A percentile compares a stretch with the other conserved stretches of the same genome.
phyloP scores from a whole-genome alignment of 2,797 vertebrate species.

The Centroberyx gerrardi region DNA sequence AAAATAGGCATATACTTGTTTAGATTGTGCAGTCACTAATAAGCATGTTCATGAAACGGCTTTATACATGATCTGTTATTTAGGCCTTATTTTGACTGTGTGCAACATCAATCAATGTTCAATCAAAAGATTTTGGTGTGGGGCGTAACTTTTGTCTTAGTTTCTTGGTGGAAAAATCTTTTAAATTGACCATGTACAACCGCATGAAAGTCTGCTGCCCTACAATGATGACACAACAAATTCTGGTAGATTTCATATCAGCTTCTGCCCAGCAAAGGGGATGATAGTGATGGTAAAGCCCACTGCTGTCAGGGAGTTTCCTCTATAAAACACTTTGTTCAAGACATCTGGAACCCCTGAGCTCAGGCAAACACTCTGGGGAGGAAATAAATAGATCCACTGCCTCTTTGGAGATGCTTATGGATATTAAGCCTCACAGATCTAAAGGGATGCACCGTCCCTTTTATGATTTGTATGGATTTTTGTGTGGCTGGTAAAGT shows the following conservation, averaged over 20 bases:
- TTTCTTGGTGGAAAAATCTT: too few relatives aligned
- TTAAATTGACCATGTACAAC: too few relatives aligned
- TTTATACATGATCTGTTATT: too few relatives aligned
- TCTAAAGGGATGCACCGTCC: constrained; percentile 30
- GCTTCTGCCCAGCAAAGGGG: constrained; percentile 4
- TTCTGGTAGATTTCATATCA: constrained; percentile 25
- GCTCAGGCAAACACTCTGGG: constrained; percentile 12
- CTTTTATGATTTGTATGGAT: constrained; percentile 40
- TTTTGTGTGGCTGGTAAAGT: constrained; percentile 36
- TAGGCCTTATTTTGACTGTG: too few relatives aligned
- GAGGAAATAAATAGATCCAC: neutral
- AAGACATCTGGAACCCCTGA: constrained; percentile 16
- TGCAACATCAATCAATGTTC: too few relatives aligned
- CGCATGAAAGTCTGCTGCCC: too few relatives aligned
- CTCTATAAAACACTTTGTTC: constrained; percentile 28
- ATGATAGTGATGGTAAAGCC: constrained; percentile 21
- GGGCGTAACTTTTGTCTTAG: too few relatives aligned
- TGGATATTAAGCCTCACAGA: constrained; percentile 9
- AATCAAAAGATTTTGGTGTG: too few relatives aligned
- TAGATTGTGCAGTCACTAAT: too few relatives aligned
- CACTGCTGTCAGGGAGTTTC: constrained; percentile 9
- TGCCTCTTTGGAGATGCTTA: constrained; percentile 11
- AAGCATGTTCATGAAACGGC: too few relatives aligned
- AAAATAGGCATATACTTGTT: too few relatives aligned
- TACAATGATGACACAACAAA: too few relatives aligned